Percentiles rank a stretch among this genome's conserved stretches.
Conservation (phyloP, 2,113 vertebrate species). For the Taxidea taxus region DNA sequence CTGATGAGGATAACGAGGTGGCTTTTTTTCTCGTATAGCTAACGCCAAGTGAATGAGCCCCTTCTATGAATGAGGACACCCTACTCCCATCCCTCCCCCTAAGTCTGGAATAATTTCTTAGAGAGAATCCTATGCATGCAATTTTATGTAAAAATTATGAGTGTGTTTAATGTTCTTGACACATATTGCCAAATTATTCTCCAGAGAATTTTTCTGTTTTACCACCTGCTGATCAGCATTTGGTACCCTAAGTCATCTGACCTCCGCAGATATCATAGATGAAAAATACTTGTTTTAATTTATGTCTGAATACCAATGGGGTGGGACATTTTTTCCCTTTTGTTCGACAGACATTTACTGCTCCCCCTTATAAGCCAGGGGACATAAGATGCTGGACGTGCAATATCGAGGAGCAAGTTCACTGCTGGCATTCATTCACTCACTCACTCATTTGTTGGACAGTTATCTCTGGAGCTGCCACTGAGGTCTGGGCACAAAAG, state of each 20-base stretch:
- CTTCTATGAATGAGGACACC: not conserved
- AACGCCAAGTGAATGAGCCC: not conserved
- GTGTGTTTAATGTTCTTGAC: not conserved
- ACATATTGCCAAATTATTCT: not conserved
- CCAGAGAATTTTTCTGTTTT: not conserved
- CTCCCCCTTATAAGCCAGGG: fast-evolving
- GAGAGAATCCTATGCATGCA: not conserved
- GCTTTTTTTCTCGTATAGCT: not conserved
- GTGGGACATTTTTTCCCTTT: not conserved
- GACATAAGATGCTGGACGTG: fast-evolving
- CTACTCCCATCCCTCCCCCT: too few relatives aligned
- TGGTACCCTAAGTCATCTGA: not conserved
- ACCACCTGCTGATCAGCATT: not conserved
- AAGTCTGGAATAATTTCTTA: not conserved
- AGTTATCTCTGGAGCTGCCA: not conserved
- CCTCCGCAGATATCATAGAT: not conserved
- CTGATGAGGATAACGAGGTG: not conserved
- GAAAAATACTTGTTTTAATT: not conserved
- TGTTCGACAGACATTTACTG: not conserved
- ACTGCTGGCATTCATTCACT: not conserved
- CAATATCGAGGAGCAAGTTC: not conserved
- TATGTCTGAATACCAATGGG: not conserved
- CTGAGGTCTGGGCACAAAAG: not conserved
- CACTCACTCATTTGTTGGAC: not conserved
- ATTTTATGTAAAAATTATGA: not conserved